Conservation (phyloP, 2,113 vertebrate genomes). For the Hippopotamus amphibius region DNA sequence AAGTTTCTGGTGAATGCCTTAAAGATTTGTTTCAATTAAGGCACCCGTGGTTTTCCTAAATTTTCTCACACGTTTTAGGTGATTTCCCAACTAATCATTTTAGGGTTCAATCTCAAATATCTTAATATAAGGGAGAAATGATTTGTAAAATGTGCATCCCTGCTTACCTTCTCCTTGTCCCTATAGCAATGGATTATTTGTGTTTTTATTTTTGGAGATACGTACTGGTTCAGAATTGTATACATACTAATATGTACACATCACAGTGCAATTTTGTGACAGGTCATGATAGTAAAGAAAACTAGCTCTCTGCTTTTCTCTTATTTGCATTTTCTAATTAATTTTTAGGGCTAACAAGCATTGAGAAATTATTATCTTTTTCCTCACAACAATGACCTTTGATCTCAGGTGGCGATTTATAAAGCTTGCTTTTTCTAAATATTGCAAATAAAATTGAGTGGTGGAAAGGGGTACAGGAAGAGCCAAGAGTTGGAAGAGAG, state of each 20-base stretch:
- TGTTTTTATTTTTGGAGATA: not conserved
- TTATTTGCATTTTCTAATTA: not conserved
- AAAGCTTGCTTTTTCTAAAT: conserved; percentile 19
- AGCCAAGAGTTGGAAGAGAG: conserved; percentile 31
- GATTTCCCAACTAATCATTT: not conserved
- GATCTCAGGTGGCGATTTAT: not conserved
- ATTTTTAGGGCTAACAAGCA: not conserved
- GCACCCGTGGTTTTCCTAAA: not conserved
- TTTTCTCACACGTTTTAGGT: conserved; percentile 10
- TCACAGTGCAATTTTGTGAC: not conserved
- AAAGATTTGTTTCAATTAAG: not conserved
- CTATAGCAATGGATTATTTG: not conserved
- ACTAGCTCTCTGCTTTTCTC: not conserved
- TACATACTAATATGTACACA: not conserved
- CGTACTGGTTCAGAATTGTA: not conserved
- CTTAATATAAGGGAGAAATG: not conserved
- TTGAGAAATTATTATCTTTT: not conserved
- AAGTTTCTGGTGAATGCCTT: conserved; percentile 14
- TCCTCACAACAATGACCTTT: not conserved
- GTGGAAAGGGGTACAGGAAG: not conserved
- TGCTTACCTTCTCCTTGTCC: not conserved
- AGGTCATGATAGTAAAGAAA: not conserved
- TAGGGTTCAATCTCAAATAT: not conserved
- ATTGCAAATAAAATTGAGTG: not conserved
- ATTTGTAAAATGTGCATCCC: not conserved